phyloP scores from a whole-genome alignment of 2,888 invertebrate species.

The Maniola hyperantus region DNA sequence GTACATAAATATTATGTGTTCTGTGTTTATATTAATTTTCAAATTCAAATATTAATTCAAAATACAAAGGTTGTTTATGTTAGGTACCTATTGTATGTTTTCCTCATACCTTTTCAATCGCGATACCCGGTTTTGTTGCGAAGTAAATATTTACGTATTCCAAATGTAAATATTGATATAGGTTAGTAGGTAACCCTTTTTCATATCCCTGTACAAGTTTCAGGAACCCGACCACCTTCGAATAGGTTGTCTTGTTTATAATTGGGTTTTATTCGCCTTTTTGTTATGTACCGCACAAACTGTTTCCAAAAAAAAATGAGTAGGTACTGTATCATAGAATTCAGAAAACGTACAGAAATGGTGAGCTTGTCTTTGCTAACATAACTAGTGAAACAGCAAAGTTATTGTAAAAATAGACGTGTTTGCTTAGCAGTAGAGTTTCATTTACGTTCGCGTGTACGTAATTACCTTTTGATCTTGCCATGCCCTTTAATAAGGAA shows the following conservation, averaged over 20 bases:
- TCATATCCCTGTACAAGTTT: background rate
- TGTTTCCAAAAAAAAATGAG: background rate
- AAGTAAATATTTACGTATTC: background rate
- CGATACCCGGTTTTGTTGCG: background rate
- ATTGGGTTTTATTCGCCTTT: background rate
- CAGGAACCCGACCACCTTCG: background rate
- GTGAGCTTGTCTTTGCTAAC: too few species aligned
- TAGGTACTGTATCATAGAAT: too few species aligned
- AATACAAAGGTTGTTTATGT: background rate
- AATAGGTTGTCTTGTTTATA: background rate
- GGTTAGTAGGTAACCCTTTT: background rate
- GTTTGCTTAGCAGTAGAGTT: too few species aligned
- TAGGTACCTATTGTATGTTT: background rate
- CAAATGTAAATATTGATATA: background rate
- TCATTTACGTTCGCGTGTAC: too few species aligned
- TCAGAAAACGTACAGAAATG: too few species aligned
- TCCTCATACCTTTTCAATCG: background rate
- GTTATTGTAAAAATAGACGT: too few species aligned
- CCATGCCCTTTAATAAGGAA: too few species aligned
- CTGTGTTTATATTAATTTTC: background rate
- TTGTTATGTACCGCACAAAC: background rate
- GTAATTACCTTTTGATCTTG: too few species aligned
- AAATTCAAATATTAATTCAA: background rate
- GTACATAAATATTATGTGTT: background rate
- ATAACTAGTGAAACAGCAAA: too few species aligned